Base-by-base conservation (phyloP, 1,140 invertebrate species). In the Rhopalosiphum padi region DNA sequence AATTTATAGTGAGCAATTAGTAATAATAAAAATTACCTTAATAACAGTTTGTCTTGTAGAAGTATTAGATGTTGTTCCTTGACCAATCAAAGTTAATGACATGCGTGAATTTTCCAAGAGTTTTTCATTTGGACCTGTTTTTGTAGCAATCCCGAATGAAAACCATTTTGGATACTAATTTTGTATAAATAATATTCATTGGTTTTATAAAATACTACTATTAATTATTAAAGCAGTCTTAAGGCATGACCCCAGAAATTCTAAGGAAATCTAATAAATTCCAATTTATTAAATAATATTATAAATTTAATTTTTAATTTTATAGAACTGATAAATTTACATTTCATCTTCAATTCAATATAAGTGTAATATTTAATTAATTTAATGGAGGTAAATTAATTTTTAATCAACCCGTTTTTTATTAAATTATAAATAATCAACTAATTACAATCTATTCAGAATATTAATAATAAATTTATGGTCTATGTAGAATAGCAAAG, bases 41-140 rank as follows among this genome's bases (percentile, higher is more conserved):
- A 48, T 15, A 91, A 82, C 48, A 46, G 60, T 91, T 51, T 35
- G 51, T 53, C 87, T 51, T n/a, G 30, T 51, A 0, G 22, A 2
- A 7, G 18, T 60, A 91, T 46, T 77, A n/a, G 68, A 91, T 9
- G 55, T 91, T 30, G 37, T 35, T 37, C 90, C 68, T 8, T 25
- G 4, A 35, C 90, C 68, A 82, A 91, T 91, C 21, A 91, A n/a
- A 46, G 90, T 91, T 77, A 91, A 91, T 48, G n/a, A 48, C 37
- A 91, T 30, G 6, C 37, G 7, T 91, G 68, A 48, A 35, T 82
- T 82, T 82, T 91, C 7, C 41, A 77, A 82, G 11, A 35, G 35
- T 37, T 35, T 35, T 91, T 82, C 18, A 35, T 4, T 51, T 46
- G 90, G 90, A 2, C 90, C 68, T 15, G 55, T 43, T 46, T 51